Conservation (phyloP, 2,888 invertebrate species). For the Acrocera orbiculus region DNA sequence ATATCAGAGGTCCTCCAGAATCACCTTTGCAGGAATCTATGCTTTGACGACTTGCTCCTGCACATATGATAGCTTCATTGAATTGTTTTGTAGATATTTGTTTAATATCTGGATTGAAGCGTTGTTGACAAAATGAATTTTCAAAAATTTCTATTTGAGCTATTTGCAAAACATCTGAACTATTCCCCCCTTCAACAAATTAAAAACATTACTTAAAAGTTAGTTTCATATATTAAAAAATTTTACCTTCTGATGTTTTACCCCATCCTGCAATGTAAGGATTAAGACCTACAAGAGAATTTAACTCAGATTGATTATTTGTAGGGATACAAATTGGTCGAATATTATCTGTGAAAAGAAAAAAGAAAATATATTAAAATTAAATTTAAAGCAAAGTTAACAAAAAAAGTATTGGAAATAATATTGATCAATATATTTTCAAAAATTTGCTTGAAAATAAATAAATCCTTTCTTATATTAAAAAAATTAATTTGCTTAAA, state of each 20-base stretch:
- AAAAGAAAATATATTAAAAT: not conserved
- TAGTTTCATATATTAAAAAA: not conserved
- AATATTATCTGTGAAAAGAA: constrained; percentile 39
- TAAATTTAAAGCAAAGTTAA: too few species aligned
- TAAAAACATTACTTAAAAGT: not conserved
- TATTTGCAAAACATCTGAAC: constrained; percentile 45
- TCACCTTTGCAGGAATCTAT: constrained; percentile 30
- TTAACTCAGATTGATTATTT: constrained; percentile 11
- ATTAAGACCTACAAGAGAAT: constrained; percentile 35
- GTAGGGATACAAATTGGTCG: constrained; percentile 51
- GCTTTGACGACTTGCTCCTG: constrained; percentile 23
- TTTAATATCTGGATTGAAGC: constrained; percentile 16
- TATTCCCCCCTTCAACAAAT: constrained; percentile 41
- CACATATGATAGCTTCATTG: constrained; percentile 21
- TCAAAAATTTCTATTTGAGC: constrained; percentile 52
- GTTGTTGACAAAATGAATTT: constrained; percentile 39
- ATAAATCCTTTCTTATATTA: too few species aligned
- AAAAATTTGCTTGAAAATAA: too few species aligned
- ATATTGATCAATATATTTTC: too few species aligned
- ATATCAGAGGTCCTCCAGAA: constrained; percentile 30
- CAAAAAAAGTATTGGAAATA: too few species aligned
- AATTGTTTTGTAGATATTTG: constrained; percentile 21
- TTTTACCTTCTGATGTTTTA: constrained; percentile 12
- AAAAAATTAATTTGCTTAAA: too few species aligned
- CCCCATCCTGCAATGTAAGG: constrained; percentile 41